Evolutionary conservation across 1,140 invertebrate species (phyloP), one percentile per base, ranked within the genome.

Genomic region (Harlomillsia oculata): DNA sequence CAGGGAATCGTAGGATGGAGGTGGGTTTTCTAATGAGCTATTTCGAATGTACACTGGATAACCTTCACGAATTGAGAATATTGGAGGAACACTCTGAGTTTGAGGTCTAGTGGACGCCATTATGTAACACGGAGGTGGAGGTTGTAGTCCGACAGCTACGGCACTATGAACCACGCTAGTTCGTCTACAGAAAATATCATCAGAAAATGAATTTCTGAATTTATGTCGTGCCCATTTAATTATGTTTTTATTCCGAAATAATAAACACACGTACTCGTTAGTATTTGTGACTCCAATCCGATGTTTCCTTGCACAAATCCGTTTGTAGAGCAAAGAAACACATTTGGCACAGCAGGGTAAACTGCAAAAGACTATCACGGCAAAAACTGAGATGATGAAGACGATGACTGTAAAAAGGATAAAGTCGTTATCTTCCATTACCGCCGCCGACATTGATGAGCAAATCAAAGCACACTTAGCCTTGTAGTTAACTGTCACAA

Each of bases 371-470:
- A 48, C 16, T 20, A 48, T 32, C 1, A 48, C n/a, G 14, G 45
- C 45, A 48, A 48, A 48, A 1, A 30, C 23, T 5, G 45, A 48
- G 16, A 48, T 1, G 14, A 45, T 45, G 45, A 48, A 48, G n/a
- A 48, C 34, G 2, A 48, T 16, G 16, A 30, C 25, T 11, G 36
- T 28, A 32, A 48, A 4, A 8, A 48, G 45, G 13, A 48, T 48
- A 21, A 48, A 48, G 45, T 48, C 45, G 45, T 30, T 48, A 21
- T 48, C 45, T 32, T 48, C 45, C 45, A 48, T 21, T 32, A 32
- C n/a, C n/a, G n/a, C n/a, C n/a, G n/a, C n/a, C n/a, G n/a, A n/a
- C n/a, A n/a, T n/a, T n/a, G n/a, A n/a, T n/a, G n/a, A n/a, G n/a
- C n/a, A n/a, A n/a, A n/a, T n/a, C n/a, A n/a, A n/a, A n/a, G n/a